phyloP scores from a whole-genome alignment of 2,888 invertebrate genomes.

The Epinotia demarniana region DNA sequence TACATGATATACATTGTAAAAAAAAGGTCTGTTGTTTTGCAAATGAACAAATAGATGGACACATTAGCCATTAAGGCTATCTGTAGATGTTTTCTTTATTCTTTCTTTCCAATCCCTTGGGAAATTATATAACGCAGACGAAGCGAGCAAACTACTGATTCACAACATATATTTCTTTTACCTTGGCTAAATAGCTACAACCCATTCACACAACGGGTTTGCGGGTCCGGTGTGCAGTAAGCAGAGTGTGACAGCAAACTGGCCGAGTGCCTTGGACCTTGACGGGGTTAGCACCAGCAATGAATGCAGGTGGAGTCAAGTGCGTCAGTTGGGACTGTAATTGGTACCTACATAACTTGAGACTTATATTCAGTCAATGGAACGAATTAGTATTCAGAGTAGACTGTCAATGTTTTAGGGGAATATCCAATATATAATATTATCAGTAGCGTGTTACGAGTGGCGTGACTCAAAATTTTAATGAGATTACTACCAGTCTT shows the following conservation, averaged over 20 bases:
- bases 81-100: not conserved
- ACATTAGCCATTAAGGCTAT: not conserved
- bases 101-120: not conserved
- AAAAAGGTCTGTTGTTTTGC: not conserved
- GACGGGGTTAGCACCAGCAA: constrained; percentile 40
- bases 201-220: constrained; percentile 37
- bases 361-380: not conserved
- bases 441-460: not conserved
- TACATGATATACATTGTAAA: too few species aligned
- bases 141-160: not conserved
- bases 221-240: constrained; percentile 40
- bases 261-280: constrained; percentile 40
- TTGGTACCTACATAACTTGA: not conserved
- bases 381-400: not conserved
- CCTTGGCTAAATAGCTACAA: constrained; percentile 15
- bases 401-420: not conserved
- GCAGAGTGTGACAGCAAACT: constrained; percentile 42
- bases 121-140: constrained; percentile 5
- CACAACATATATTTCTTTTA: constrained; percentile 2
- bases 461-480: not conserved
- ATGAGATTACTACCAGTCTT: too few species aligned
- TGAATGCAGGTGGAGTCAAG: constrained; percentile 13
- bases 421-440: too few species aligned
- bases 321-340: constrained; percentile 1
- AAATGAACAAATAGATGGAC: not conserved